A percentile compares a stretch with the other conserved stretches of the same genome.
phyloP scores from a whole-genome alignment of 2,113 vertebrate genomes.

The Neodontobutis hainanensis region DNA sequence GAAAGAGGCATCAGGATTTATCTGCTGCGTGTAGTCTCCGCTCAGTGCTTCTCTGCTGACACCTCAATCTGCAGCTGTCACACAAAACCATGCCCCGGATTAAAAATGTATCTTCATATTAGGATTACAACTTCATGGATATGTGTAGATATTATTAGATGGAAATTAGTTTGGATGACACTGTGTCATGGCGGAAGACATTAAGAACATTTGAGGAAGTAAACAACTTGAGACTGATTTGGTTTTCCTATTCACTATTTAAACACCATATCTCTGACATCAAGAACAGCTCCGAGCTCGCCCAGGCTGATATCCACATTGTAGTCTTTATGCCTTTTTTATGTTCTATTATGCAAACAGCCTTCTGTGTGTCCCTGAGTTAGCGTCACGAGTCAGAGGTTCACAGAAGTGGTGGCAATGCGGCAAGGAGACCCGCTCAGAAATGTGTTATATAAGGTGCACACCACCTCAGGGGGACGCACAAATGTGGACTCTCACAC shows the following conservation, averaged over 20 bases:
- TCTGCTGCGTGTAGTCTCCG: not conserved
- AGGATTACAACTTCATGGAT: constrained; percentile 4
- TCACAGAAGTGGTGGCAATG: constrained; percentile 9
- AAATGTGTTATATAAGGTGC: constrained; percentile 36
- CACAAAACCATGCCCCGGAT: constrained; percentile 6
- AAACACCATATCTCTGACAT: too few species aligned
- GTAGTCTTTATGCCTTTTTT: not conserved
- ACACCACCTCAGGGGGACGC: constrained; percentile 13
- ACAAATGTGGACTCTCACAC: constrained; percentile 1
- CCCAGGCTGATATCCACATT: not conserved
- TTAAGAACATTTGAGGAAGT: not conserved
- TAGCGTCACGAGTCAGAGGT: constrained; percentile 31
- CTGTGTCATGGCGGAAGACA: not conserved
- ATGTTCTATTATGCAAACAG: not conserved
- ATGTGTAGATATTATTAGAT: not conserved
- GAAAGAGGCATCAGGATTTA: constrained; percentile 18
- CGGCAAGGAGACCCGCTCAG: constrained; percentile 10
- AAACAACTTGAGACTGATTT: too few species aligned
- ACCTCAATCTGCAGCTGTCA: constrained; percentile 21
- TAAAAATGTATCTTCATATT: constrained; percentile 23
- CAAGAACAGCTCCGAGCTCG: not conserved
- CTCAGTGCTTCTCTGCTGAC: constrained; percentile 14
- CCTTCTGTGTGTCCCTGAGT: constrained; percentile 4
- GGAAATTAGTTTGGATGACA: constrained; percentile 1
- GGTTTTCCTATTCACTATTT: too few species aligned